Evolutionary conservation across 2,888 invertebrate species (phyloP).

Genomic region (Sicus ferrugineus): DNA sequence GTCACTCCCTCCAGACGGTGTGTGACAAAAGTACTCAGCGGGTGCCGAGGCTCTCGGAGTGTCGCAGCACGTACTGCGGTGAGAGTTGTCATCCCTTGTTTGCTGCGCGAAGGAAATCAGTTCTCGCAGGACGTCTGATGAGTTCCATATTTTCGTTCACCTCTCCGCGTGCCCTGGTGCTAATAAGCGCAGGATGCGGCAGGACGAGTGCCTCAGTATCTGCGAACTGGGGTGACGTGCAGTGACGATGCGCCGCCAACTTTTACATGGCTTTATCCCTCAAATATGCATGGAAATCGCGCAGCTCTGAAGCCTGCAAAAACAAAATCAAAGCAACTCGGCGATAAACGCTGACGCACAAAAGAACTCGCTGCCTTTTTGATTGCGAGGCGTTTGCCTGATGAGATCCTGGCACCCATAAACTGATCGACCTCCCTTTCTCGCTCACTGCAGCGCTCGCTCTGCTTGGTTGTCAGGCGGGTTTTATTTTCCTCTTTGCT

Average conservation of each 20-base stretch:
- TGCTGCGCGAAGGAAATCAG: conserved; percentile 34
- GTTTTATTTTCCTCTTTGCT: conserved; percentile 42
- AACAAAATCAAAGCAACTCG: conserved; percentile 13
- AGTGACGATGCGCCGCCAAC: conserved; percentile 15
- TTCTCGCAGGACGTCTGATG: conserved; percentile 26
- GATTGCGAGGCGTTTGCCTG: conserved; percentile 61
- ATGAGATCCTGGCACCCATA: conserved; percentile 59
- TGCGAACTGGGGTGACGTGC: conserved; percentile 2
- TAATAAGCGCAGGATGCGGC: neutral
- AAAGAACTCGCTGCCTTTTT: conserved; percentile 54
- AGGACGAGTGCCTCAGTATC: neutral
- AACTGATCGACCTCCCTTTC: conserved; percentile 43
- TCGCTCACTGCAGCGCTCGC: neutral
- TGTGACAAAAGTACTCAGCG: conserved; percentile 8
- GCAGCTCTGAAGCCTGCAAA: neutral
- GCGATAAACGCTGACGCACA: conserved; percentile 20
- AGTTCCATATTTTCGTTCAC: conserved; percentile 25
- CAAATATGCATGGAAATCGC: conserved; percentile 17
- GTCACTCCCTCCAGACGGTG: neutral
- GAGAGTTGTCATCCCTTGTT: neutral
- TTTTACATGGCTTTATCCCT: conserved; percentile 2
- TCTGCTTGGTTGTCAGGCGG: conserved; percentile 44
- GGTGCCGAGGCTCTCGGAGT: conserved; percentile 1
- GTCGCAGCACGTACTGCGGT: neutral
- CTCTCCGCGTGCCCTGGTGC: too few species aligned